Conservation (phyloP, 2,113 vertebrate genomes). For the Azemiops feae region DNA sequence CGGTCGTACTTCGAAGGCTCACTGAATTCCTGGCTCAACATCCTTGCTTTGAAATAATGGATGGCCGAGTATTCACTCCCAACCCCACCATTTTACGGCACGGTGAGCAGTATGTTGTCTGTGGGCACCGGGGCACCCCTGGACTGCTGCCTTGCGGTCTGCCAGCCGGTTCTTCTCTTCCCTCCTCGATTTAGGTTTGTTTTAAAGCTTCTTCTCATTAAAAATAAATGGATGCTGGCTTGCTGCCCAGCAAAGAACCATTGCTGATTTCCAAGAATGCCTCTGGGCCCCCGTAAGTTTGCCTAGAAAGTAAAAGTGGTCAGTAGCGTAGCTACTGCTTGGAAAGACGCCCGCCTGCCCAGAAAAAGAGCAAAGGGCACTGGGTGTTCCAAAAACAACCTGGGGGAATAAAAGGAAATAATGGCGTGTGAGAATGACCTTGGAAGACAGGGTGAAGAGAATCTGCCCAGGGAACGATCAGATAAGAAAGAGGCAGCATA, state of each 20-base stretch:
- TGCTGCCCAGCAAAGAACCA: neutral
- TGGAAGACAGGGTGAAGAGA: neutral
- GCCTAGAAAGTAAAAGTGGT: neutral
- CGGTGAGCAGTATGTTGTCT: neutral
- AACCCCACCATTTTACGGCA: neutral
- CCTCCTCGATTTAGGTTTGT: neutral
- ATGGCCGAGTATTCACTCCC: neutral
- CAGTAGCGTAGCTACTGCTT: neutral
- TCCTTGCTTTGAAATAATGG: neutral
- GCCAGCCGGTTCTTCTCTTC: neutral
- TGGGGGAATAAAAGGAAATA: neutral
- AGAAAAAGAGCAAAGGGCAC: neutral
- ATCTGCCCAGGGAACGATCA: neutral
- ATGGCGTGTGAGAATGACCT: neutral
- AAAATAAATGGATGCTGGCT: neutral
- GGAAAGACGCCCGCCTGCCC: neutral
- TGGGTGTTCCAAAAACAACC: neutral
- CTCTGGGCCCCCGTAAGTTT: neutral
- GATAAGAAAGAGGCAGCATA: neutral
- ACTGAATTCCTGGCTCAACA: neutral
- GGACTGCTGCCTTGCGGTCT: neutral
- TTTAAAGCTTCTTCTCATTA: neutral
- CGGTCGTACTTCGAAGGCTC: neutral
- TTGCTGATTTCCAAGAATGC: neutral
- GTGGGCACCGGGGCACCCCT: neutral